These are phyloP conservation scores for Mystacides longicornis DNA, from an alignment of 2,888 invertebrate genomes.

Conservation along the genomic window DNA sequence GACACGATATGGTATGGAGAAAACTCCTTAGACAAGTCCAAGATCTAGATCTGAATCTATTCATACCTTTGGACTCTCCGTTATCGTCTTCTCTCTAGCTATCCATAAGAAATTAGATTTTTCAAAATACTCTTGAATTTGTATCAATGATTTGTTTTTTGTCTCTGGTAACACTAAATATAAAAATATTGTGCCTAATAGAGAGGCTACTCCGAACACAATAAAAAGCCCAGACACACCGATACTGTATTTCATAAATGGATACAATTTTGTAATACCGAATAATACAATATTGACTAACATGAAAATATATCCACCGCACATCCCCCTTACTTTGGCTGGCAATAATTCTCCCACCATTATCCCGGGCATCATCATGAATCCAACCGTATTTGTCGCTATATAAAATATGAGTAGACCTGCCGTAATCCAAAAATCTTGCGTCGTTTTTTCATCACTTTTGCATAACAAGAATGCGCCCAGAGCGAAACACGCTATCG, in stretches of 20 bases:
- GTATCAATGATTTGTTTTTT: constrained; percentile 59
- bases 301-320: constrained; percentile 67
- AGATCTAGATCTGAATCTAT: no score
- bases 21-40: no score
- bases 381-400: constrained; percentile 63
- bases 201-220: constrained; percentile 58
- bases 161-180: constrained; percentile 68
- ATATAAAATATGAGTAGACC: constrained; percentile 59
- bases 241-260: constrained; percentile 49
- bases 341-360: constrained; percentile 72
- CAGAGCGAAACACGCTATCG: constrained; percentile 54
- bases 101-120: constrained; percentile 19
- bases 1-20: no score
- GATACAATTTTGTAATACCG: constrained; percentile 62
- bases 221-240: constrained; percentile 64
- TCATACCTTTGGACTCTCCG: constrained; percentile 9
- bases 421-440: constrained; percentile 37
- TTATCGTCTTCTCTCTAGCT: constrained; percentile 9
- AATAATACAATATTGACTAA: constrained; percentile 63
- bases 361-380: constrained; percentile 67
- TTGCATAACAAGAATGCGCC: constrained; percentile 44
- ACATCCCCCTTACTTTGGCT: constrained; percentile 63
- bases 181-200: constrained; percentile 56
- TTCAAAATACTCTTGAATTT: constrained; percentile 72
- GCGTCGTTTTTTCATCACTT: constrained; percentile 32